Percentiles rank a stretch among this genome's conserved stretches.
These are phyloP conservation scores for Caenorhabditis sinica DNA, from an alignment of 2,888 invertebrate genomes.

Conservation along the genomic window DNA sequence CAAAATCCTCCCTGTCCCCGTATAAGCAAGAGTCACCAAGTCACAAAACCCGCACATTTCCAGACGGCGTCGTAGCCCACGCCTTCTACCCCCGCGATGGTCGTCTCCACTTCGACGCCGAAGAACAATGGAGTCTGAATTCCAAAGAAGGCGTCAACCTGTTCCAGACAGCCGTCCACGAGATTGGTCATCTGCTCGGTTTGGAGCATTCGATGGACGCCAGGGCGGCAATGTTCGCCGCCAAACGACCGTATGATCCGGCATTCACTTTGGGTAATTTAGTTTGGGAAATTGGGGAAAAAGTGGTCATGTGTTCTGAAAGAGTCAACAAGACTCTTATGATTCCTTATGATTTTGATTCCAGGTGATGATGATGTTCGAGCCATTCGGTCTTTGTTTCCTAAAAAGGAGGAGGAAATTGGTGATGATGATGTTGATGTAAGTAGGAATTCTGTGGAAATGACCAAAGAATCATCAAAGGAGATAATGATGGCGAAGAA, in stretches of 20 bases:
- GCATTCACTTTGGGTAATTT: conserved; percentile 68
- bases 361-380: conserved; percentile 90
- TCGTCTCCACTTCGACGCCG: conserved; percentile 82
- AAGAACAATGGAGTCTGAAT: conserved; percentile 82
- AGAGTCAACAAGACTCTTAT: no score
- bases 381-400: conserved; percentile 87
- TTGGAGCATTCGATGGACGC: conserved; percentile 93
- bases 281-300: background rate
- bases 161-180: conserved; percentile 83
- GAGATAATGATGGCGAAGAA: background rate
- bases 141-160: conserved; percentile 79
- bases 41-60: background rate
- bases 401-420: conserved; percentile 19
- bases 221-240: conserved; percentile 82
- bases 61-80: conserved; percentile 82
- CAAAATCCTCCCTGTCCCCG: background rate
- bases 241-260: conserved; percentile 70
- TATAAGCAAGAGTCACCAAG: background rate
- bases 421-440: background rate
- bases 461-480: background rate
- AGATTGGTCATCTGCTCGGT: conserved; percentile 92
- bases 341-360: conserved; percentile 3
- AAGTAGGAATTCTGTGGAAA: background rate
- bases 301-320: background rate
- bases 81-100: conserved; percentile 83